Percentiles rank a stretch among this genome's conserved stretches.
Evolutionary conservation across 2,888 invertebrate genomes (phyloP).

Genomic region (Nebria brevicollis): DNA sequence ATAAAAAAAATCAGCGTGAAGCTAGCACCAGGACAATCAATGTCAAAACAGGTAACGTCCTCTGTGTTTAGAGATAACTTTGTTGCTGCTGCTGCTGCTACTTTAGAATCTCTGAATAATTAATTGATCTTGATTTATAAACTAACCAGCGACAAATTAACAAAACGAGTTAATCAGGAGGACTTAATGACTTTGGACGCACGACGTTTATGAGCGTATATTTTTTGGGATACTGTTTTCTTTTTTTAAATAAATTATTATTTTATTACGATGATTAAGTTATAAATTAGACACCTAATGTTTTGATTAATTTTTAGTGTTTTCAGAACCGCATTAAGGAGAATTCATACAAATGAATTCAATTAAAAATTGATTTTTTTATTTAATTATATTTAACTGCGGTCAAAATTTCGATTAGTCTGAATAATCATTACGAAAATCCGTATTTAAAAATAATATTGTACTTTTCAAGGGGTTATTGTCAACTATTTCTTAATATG

Average conservation of each 20-base stretch:
- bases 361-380: too few relatives aligned
- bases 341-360: too few relatives aligned
- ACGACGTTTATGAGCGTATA: slow-evolving; percentile 4
- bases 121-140: slow-evolving; percentile 41
- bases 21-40: neutral
- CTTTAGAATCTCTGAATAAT: slow-evolving; percentile 23
- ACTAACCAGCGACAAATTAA: slow-evolving; percentile 40
- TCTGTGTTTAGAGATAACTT: neutral
- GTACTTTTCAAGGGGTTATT: too few relatives aligned
- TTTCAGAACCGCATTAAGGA: neutral
- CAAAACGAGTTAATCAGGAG: slow-evolving; percentile 43
- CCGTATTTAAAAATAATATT: too few relatives aligned
- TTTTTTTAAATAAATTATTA: neutral
- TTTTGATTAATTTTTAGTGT: slow-evolving; percentile 37
- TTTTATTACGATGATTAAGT: slow-evolving; percentile 14
- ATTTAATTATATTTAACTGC: too few relatives aligned
- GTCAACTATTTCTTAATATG: too few relatives aligned
- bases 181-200: slow-evolving; percentile 38
- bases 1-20: slow-evolving; percentile 39
- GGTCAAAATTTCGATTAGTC: too few relatives aligned
- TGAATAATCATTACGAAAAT: too few relatives aligned
- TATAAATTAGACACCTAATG: slow-evolving; percentile 29
- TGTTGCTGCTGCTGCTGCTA: neutral
- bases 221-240: slow-evolving; percentile 22
- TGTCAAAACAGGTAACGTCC: neutral